phyloP scores from a whole-genome alignment of 2,797 vertebrate genomes.

The Falco novaeseelandiae region DNA sequence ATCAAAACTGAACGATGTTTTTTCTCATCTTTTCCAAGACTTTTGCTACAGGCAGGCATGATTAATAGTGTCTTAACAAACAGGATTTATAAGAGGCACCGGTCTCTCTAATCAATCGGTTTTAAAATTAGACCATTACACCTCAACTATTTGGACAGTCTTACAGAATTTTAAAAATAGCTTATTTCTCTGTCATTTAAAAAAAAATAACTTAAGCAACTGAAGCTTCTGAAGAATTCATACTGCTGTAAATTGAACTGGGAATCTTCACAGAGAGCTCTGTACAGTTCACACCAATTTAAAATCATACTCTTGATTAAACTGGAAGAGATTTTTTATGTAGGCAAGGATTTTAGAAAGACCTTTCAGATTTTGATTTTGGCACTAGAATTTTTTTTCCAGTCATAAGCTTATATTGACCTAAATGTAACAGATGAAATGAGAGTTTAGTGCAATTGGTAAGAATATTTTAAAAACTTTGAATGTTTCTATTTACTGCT shows the following conservation, averaged over 20 bases:
- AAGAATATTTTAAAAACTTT: not conserved
- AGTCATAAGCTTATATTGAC: not conserved
- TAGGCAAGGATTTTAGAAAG: not conserved
- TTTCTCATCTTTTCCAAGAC: not conserved
- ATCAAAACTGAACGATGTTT: not conserved
- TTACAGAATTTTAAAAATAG: not conserved
- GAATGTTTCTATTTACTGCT: not conserved
- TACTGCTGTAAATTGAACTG: not conserved
- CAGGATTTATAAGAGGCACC: not conserved
- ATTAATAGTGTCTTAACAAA: not conserved
- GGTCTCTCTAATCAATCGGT: not conserved
- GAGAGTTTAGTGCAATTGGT: not conserved
- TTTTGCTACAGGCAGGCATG: not conserved
- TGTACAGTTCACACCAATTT: not conserved
- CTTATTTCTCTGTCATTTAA: not conserved
- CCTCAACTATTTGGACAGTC: not conserved
- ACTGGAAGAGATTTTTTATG: not conserved
- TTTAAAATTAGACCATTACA: not conserved
- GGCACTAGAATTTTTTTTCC: not conserved
- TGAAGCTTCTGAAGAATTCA: not conserved
- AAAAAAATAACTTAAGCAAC: not conserved
- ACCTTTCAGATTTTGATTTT: not conserved
- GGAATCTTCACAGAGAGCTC: not conserved
- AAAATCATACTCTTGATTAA: not conserved
- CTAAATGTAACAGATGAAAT: not conserved